Evolutionary conservation across 1,140 invertebrate species (phyloP).

Genomic region (Ylistrum balloti): DNA sequence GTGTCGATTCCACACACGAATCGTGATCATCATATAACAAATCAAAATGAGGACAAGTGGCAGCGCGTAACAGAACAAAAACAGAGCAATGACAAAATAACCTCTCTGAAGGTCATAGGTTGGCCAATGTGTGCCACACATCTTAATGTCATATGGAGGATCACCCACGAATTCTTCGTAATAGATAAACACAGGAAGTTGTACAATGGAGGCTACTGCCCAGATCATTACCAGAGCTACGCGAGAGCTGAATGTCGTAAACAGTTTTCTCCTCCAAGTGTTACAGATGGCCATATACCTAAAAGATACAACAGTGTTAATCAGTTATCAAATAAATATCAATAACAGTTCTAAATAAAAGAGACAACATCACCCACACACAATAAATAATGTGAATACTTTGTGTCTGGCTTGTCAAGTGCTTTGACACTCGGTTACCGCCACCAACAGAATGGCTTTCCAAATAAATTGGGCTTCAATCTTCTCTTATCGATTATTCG

Average conservation of each 20-base stretch:
- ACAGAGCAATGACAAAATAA: constrained; percentile 94
- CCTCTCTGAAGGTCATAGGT: constrained; percentile 87
- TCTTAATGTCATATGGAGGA: constrained; percentile 57
- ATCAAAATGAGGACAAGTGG: constrained; percentile 94
- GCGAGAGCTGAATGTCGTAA: constrained; percentile 90
- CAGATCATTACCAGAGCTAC: constrained; percentile 95
- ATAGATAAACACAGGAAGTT: constrained; percentile 94
- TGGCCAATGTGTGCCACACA: constrained; percentile 71
- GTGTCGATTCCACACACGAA: constrained; percentile 92
- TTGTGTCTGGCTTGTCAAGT: no score
- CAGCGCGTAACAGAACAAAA: constrained; percentile 94
- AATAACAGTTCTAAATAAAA: no score
- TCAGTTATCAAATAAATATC: no score
- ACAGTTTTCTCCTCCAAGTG: constrained; percentile 94
- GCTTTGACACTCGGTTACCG: no score
- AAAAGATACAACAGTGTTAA: no score
- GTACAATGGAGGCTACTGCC: constrained; percentile 92
- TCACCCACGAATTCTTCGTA: constrained; percentile 86
- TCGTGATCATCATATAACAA: constrained; percentile 96
- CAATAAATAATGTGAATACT: no score
- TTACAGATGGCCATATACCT: constrained; percentile 97
- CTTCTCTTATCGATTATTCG: no score
- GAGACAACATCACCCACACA: no score
- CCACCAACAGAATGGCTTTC: no score
- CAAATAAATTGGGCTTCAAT: no score